A percentile compares a stretch with the other conserved stretches of the same genome.
phyloP scores from a whole-genome alignment of 2,888 invertebrate species.

The Galerucella pusilla region DNA sequence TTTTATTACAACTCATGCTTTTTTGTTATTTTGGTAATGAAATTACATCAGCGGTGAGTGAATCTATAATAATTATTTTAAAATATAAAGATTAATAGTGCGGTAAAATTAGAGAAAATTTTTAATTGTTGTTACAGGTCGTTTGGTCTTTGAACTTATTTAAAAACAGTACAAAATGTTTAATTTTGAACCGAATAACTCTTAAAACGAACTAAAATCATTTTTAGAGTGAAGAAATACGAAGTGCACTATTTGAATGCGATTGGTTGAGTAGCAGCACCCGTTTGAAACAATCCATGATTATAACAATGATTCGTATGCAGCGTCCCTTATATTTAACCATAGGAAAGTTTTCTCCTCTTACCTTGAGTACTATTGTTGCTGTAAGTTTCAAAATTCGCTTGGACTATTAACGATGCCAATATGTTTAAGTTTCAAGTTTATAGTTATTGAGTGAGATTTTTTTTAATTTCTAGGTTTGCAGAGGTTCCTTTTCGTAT shows the following conservation, averaged over 20 bases:
- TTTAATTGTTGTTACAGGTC: too few relatives aligned
- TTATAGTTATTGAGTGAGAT: background rate
- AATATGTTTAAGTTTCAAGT: background rate
- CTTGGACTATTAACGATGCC: too few relatives aligned
- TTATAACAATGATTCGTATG: conserved; percentile 50
- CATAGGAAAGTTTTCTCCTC: conserved; percentile 52
- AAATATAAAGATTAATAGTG: too few relatives aligned
- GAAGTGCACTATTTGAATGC: conserved; percentile 41
- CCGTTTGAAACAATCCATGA: conserved; percentile 49
- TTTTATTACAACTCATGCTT: conserved; percentile 46
- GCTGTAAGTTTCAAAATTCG: conserved; percentile 41
- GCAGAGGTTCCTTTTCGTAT: conserved; percentile 50
- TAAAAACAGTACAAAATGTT: too few relatives aligned
- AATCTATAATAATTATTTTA: conserved; percentile 35
- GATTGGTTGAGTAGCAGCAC: conserved; percentile 48
- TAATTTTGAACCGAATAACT: background rate
- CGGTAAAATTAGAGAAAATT: too few relatives aligned
- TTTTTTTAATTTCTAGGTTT: conserved; percentile 44
- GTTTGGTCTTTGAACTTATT: too few relatives aligned
- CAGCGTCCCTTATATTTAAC: conserved; percentile 49
- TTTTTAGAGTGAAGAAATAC: conserved; percentile 42
- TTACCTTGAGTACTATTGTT: conserved; percentile 47
- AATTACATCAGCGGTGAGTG: conserved; percentile 51
- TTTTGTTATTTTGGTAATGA: conserved; percentile 53
- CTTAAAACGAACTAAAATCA: background rate